phyloP scores from a whole-genome alignment of 2,113 vertebrate species.

The Crotalus viridis region DNA sequence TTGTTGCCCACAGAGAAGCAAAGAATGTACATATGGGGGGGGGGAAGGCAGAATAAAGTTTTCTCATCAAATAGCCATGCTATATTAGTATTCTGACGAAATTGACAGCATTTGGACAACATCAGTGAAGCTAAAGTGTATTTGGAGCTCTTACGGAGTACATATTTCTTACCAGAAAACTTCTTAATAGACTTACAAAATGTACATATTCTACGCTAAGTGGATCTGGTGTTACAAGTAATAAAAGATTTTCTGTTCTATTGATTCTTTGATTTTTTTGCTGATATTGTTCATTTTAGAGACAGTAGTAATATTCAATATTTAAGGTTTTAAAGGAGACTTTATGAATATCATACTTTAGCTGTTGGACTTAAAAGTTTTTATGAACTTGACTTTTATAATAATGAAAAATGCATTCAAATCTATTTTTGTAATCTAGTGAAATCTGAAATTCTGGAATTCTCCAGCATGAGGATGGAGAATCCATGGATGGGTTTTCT shows the following conservation, averaged over 20 bases:
- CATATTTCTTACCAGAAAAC: neutral
- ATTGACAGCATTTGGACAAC: neutral
- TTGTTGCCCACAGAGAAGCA: neutral
- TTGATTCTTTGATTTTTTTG: neutral
- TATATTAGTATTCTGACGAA: neutral
- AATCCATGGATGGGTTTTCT: too few relatives aligned
- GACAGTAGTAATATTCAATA: neutral
- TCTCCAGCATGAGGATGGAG: too few relatives aligned
- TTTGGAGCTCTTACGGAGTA: neutral
- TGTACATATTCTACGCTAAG: neutral
- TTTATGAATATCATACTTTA: neutral
- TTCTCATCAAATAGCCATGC: neutral
- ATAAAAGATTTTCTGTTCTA: neutral
- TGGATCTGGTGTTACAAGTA: neutral
- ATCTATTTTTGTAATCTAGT: neutral
- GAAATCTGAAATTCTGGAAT: neutral
- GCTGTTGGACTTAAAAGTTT: neutral
- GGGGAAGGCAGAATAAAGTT: neutral
- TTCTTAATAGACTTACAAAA: neutral
- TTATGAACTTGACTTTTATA: neutral
- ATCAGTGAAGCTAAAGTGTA: neutral
- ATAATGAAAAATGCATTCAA: neutral
- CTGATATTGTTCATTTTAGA: neutral
- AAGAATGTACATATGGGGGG: neutral
- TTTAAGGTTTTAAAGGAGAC: neutral